These are phyloP conservation scores for Rhimphoctona megacephalus DNA, from an alignment of 2,888 invertebrate genomes.

Conservation along the genomic window DNA sequence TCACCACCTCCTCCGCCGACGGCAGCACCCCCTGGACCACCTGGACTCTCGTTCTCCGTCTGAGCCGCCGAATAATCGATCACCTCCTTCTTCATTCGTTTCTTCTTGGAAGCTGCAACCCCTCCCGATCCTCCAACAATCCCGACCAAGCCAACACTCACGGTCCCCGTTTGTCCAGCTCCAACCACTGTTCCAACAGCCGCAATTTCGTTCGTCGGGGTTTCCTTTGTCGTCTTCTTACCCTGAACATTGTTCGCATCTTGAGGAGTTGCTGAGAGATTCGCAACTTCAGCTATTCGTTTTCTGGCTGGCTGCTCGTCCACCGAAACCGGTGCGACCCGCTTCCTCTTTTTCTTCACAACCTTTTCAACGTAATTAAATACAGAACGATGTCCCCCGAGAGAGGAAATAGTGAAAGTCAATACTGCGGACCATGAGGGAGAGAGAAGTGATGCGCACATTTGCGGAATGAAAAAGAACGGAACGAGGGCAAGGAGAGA, in stretches of 20 bases:
- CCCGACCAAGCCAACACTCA: slow-evolving; percentile 1
- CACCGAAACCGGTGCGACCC: slow-evolving; percentile 74
- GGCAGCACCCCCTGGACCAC: slow-evolving; percentile 84
- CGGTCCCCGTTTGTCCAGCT: slow-evolving; percentile 28
- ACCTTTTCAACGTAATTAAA: slow-evolving; percentile 67
- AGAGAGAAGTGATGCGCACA: slow-evolving; percentile 4
- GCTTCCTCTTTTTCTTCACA: slow-evolving; percentile 75
- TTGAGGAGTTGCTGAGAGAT: slow-evolving; percentile 48
- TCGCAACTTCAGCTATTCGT: slow-evolving; percentile 74
- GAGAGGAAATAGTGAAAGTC: slow-evolving; percentile 7
- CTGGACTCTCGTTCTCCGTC: slow-evolving; percentile 86
- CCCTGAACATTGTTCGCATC: slow-evolving; percentile 64
- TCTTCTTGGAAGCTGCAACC: slow-evolving; percentile 85
- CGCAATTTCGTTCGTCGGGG: slow-evolving; percentile 29
- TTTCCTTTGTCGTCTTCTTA: slow-evolving; percentile 67
- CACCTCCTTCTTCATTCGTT: slow-evolving; percentile 90
- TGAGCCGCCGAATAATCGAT: slow-evolving; percentile 92
- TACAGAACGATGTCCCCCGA: slow-evolving; percentile 32
- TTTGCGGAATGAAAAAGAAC: background rate
- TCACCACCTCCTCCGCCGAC: slow-evolving; percentile 84
- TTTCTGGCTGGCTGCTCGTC: slow-evolving; percentile 79
- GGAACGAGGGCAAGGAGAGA: slow-evolving; percentile 15
- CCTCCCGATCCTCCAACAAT: slow-evolving; percentile 29
- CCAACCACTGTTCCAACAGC: background rate
- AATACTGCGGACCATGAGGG: background rate